A percentile compares a stretch with the other conserved stretches of the same genome.
These are phyloP conservation scores for Noctua janthina DNA, from an alignment of 2,888 invertebrate species.

Conservation along the genomic window DNA sequence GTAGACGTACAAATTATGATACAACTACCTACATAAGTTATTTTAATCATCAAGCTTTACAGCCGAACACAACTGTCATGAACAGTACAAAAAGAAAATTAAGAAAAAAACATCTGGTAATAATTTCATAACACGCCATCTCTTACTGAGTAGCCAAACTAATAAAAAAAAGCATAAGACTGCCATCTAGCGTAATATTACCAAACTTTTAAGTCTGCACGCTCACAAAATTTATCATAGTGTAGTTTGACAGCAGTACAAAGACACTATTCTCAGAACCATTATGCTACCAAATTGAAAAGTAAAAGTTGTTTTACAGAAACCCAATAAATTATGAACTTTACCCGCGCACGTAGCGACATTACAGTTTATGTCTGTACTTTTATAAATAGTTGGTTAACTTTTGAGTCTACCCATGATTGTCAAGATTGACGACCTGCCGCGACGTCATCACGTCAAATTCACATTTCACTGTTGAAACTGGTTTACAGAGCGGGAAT, in stretches of 20 bases:
- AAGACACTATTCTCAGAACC: conserved; percentile 1
- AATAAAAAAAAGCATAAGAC: background rate
- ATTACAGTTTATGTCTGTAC: conserved; percentile 4
- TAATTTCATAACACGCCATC: conserved; percentile 37
- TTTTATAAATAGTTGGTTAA: conserved; percentile 55
- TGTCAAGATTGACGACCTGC: conserved; percentile 64
- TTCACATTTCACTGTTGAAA: conserved; percentile 69
- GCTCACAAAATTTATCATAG: background rate
- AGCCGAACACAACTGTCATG: background rate
- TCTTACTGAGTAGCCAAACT: conserved; percentile 42
- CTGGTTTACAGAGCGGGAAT: conserved; percentile 84
- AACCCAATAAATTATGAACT: background rate
- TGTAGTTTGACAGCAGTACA: conserved; percentile 49
- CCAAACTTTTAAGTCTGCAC: conserved; percentile 29
- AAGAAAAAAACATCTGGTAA: background rate
- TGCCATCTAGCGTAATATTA: conserved; percentile 71
- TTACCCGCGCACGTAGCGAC: conserved; percentile 38
- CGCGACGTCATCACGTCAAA: conserved; percentile 70
- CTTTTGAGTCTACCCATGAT: conserved; percentile 60
- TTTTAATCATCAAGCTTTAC: background rate
- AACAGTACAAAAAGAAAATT: background rate
- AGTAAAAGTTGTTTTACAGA: conserved; percentile 13
- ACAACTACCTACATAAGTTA: background rate
- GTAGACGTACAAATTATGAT: background rate
- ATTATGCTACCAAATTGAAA: conserved; percentile 48